Evolutionary conservation across 2,888 invertebrate species (phyloP).

Genomic region (Ophioninae sp.): DNA sequence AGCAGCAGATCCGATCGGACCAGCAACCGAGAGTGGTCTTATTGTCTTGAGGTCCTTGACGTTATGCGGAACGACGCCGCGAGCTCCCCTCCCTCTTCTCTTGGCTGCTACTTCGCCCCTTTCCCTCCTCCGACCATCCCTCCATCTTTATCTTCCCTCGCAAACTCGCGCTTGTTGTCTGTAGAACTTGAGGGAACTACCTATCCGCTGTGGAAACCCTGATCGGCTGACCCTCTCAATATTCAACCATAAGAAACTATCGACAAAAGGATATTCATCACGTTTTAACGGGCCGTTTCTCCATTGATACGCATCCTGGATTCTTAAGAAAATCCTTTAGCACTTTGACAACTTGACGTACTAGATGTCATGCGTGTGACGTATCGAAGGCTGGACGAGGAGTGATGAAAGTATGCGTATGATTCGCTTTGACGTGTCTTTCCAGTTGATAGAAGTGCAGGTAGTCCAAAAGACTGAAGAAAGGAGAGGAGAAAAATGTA

Average conservation of each 20-base stretch:
- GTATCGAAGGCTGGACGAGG: background rate
- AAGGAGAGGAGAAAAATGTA: constrained; percentile 13
- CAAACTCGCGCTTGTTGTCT: constrained; percentile 33
- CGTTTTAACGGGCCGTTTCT: background rate
- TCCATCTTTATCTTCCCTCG: constrained; percentile 29
- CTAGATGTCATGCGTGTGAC: constrained; percentile 18
- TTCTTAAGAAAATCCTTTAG: constrained; percentile 1
- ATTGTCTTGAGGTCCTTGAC: constrained; percentile 73
- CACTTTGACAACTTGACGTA: constrained; percentile 10
- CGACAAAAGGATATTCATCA: constrained; percentile 49
- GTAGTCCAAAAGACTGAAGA: constrained; percentile 28
- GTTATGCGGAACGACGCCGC: constrained; percentile 61
- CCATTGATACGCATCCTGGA: background rate
- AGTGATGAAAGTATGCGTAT: constrained; percentile 23
- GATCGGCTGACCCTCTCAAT: constrained; percentile 45
- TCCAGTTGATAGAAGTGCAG: constrained; percentile 8
- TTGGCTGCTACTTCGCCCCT: constrained; percentile 27
- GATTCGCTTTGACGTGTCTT: constrained; percentile 29
- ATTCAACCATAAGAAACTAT: constrained; percentile 42
- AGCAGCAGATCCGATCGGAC: constrained; percentile 70
- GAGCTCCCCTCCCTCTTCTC: constrained; percentile 34
- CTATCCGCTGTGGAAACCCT: constrained; percentile 20
- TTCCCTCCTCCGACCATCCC: constrained; percentile 13
- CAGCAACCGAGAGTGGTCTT: constrained; percentile 66
- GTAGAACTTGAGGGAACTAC: constrained; percentile 14